Base-by-base conservation (phyloP, 2,113 vertebrate genomes). In the Odontophorus gujanensis region DNA sequence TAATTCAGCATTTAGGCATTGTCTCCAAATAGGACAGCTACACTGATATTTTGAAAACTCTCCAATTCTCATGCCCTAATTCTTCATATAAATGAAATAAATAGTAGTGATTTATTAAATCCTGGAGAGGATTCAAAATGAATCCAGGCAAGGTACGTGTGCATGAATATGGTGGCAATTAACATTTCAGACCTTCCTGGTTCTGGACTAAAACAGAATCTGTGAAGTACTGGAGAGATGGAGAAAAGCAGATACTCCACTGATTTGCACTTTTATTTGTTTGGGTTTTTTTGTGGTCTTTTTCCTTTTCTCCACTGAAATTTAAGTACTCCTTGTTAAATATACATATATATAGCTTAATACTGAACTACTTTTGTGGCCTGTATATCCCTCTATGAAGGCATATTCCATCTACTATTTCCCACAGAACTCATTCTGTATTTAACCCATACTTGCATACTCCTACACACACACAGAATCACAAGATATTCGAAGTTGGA, bases 11-110 rank as follows among this genome's bases (percentile, higher is more conserved):
- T 85, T 73, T 68, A 95, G 85, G 59, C n/a, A 81, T 22, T 76
- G 89, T 81, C 61, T 94, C 81, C 50, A 92, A 89, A 63, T 22
- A 95, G 85, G 63, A 93, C 42, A 90, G 79, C 51, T 91, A 82
- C 34, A 71, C 0, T 71, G 40, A 65, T 93, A 83, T 61, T 92
- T 40, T 90, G 47, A 82, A 91, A 76, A 47, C 72, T 95, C 67
- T 55, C 80, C 48, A 73, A 19, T 81, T 90, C 21, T 79, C 71
- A 71, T 79, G 72, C 40, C 73, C 61, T 94, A 63, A 84, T 95
- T 95, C 84, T 53, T 84, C 55, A 84, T 28, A 48, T 47, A 94
- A 88, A 95, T 91, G 25, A 87, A 73, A 59, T 67, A 93, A 61
- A 93, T 34, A 72, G 6, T 62, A 93, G 25, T 30, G 30, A 87